Evolutionary conservation across 2,113 vertebrate genomes (phyloP).

Genomic region (Aepyceros melampus): DNA sequence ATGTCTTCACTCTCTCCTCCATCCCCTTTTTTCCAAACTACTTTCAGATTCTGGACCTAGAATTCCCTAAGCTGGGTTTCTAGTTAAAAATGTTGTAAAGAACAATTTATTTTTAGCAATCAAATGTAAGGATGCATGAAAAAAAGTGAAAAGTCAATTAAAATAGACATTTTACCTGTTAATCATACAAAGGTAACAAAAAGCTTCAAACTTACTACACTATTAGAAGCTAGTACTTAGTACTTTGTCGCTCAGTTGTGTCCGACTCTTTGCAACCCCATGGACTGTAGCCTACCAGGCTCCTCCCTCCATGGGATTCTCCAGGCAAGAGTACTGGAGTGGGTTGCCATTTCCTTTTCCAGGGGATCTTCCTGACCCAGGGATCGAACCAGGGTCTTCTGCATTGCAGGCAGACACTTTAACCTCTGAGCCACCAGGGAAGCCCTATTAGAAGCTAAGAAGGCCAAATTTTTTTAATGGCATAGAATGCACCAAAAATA

Average conservation of each 20-base stretch:
- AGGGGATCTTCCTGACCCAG: too few species aligned
- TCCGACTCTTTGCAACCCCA: too few species aligned
- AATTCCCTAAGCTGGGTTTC: neutral
- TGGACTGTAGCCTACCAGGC: too few species aligned
- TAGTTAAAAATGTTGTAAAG: neutral
- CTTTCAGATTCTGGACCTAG: neutral
- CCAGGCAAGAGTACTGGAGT: too few species aligned
- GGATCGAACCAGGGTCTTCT: too few species aligned
- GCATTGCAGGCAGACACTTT: too few species aligned
- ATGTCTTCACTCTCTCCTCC: neutral
- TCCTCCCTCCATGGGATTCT: too few species aligned
- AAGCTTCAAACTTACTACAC: neutral
- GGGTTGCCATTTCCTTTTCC: too few species aligned
- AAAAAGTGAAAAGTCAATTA: neutral
- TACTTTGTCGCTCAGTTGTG: too few species aligned
- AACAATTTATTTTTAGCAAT: slow-evolving; percentile 12
- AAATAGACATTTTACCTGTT: neutral
- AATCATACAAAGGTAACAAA: neutral
- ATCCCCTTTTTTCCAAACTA: neutral
- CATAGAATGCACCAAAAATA: neutral
- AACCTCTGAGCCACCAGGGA: too few species aligned
- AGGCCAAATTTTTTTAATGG: neutral
- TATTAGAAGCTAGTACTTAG: neutral
- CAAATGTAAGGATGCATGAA: neutral
- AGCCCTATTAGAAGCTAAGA: neutral